Conservation (phyloP, 2,113 vertebrate genomes). For the Mobula birostris region DNA sequence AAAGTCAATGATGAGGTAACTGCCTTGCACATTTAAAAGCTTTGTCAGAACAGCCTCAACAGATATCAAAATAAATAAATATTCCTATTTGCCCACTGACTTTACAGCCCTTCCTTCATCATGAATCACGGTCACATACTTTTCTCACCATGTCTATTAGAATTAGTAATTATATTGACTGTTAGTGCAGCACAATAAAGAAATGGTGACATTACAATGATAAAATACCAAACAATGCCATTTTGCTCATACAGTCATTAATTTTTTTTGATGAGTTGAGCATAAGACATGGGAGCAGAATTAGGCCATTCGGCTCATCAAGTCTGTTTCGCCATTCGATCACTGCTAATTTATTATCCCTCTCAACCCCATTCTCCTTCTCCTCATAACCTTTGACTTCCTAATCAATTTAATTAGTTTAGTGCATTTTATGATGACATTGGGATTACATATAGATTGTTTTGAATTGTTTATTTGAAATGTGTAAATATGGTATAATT, state of each 20-base stretch:
- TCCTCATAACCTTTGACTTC: too few relatives aligned
- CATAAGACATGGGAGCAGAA: too few relatives aligned
- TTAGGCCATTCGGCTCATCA: too few relatives aligned
- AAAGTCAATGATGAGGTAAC: neutral
- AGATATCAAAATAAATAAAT: neutral
- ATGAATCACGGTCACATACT: neutral
- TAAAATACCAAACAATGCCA: too few relatives aligned
- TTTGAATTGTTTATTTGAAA: neutral
- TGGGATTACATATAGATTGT: neutral
- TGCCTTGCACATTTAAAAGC: neutral
- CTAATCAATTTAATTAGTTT: neutral
- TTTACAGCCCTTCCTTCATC: neutral
- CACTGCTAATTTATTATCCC: too few relatives aligned
- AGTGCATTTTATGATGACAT: neutral
- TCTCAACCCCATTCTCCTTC: too few relatives aligned
- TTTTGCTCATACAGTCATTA: too few relatives aligned
- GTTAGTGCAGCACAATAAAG: too few relatives aligned
- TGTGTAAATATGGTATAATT: neutral
- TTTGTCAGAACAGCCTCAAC: neutral
- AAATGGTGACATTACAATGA: too few relatives aligned
- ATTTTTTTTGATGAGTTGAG: too few relatives aligned
- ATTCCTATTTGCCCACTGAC: neutral
- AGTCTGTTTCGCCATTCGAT: too few relatives aligned
- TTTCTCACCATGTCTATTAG: neutral
- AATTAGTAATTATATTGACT: neutral